Percentiles rank a stretch among this genome's conserved stretches.
These are phyloP conservation scores for Tinamus guttatus DNA, from an alignment of 2,113 vertebrate genomes.

Conservation along the genomic window DNA sequence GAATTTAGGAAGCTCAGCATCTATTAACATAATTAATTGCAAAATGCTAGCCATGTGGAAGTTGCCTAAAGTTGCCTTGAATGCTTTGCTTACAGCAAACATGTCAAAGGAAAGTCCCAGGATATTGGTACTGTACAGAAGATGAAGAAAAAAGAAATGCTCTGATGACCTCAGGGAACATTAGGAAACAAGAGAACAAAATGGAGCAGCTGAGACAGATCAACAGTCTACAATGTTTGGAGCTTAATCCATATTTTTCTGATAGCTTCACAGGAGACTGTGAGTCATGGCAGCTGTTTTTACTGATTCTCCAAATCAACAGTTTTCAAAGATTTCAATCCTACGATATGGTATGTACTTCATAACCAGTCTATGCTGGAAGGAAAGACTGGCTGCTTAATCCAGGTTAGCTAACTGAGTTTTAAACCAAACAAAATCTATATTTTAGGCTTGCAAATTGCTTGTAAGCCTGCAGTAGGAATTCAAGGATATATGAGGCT, in stretches of 20 bases:
- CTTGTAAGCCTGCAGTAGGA: neutral
- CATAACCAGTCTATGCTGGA: neutral
- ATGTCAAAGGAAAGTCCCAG: neutral
- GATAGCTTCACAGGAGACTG: neutral
- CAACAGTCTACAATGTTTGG: neutral
- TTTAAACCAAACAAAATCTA: neutral
- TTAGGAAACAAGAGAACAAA: neutral
- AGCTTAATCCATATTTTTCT: neutral
- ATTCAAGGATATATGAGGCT: neutral
- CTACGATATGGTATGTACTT: neutral
- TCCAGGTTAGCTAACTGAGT: neutral
- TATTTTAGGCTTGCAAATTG: neutral
- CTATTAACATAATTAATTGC: neutral
- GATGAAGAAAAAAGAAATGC: neutral
- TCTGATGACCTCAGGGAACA: fast-evolving
- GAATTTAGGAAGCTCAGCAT: neutral
- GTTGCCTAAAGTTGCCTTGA: neutral
- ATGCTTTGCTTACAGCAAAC: neutral
- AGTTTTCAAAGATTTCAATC: neutral
- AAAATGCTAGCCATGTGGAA: neutral
- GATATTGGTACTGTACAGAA: neutral
- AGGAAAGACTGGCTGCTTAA: neutral
- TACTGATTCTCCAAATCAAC: neutral
- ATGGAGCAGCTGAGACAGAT: neutral
- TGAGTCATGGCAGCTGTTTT: neutral